Evolutionary conservation across 2,113 vertebrate species (phyloP).

Genomic region (Dasyprocta punctata): DNA sequence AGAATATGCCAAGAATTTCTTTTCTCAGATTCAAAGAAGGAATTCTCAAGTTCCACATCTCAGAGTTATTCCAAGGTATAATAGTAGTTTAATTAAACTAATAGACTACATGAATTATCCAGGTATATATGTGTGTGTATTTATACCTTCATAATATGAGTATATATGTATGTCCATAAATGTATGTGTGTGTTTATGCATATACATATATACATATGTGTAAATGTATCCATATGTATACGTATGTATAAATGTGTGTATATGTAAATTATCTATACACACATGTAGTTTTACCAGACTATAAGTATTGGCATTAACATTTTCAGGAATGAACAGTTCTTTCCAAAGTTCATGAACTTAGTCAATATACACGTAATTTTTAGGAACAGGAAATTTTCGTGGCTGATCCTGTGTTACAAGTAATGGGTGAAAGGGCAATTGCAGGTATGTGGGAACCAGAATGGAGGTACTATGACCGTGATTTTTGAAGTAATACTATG

Average conservation of each 20-base stretch:
- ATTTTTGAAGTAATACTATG: conserved; percentile 21
- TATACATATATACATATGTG: no score
- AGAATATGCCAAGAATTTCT: neutral
- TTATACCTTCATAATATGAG: neutral
- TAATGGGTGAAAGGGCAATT: neutral
- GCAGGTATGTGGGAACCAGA: neutral
- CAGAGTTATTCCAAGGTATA: neutral
- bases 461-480: neutral
- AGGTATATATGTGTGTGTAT: neutral
- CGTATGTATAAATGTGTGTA: neutral
- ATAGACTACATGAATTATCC: neutral
- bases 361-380: neutral
- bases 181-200: neutral
- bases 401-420: neutral
- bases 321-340: neutral
- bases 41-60: neutral
- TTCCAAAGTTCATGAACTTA: neutral
- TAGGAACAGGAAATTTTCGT: neutral
- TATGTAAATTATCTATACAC: neutral
- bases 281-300: neutral
- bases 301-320: neutral
- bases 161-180: neutral
- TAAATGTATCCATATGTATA: neutral
- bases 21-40: neutral
- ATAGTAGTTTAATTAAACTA: conserved; percentile 20